Evolutionary conservation across 1,140 invertebrate species (phyloP), one percentile per base, ranked within the genome.

Genomic region (Conus ventricosus): DNA sequence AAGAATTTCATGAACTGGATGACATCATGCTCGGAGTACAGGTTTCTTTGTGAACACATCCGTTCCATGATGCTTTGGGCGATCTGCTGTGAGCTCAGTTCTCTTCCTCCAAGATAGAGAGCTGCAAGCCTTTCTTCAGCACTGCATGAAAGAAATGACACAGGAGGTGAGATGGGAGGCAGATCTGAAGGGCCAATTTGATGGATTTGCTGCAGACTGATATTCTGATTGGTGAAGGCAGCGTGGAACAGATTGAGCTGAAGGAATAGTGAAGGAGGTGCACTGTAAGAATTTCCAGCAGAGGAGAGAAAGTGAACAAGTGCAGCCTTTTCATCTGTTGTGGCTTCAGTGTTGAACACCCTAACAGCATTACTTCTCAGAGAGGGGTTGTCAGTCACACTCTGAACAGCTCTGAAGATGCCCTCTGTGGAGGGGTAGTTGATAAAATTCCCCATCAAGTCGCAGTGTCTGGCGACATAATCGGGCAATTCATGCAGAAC

Each of bases 1-100:
- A 89, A 63, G 71, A 53, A 89, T 39, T 83, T 84, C 88, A 89
- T 87, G 71, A 89, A 87, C 10, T 60, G 17, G 25, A 83, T 80
- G 13, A 20, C 55, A 27, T 89, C 80, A 1, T 55, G 27, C 23
- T 67, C 80, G 51, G 85, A 75, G 25, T 89, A 87, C 15, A 20
- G 39, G 20, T 8, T 78, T 54, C 4, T 25, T 55, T 4, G 4
- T 4, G 78, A 25, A 25, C 39, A 23, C 25, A 89, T 87, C 55
- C 15, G 0, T 23, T 84, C 8, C 80, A 89, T 54, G 4, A 87
- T 84, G 27, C 75, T 60, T 8, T 60, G 13, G 53, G 25, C 25
- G 7, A 89, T 55, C 25, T 60, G 27, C 17, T 15, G 25, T 84
- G 53, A 3, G 80, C 13, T 75, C 15, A 53, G 17, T 63, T 82